Evolutionary conservation across 2,113 vertebrate species (phyloP), one percentile per base, ranked within the genome.

Genomic region (human): DNA sequence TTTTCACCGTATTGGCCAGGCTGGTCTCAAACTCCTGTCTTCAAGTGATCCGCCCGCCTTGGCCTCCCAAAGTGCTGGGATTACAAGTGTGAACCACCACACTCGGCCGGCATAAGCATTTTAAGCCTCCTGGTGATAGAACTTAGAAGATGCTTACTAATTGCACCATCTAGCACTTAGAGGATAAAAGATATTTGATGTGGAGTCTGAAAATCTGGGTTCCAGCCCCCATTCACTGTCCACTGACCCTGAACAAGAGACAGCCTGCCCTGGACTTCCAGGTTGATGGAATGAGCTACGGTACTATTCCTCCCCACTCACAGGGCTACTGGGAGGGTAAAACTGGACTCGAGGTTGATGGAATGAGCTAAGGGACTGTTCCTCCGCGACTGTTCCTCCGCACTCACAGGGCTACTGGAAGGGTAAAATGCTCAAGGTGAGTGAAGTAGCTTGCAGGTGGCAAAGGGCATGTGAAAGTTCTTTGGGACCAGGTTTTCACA

Each of bases 371-470:
- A 64, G 59, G 4, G 0, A 61, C 10, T 61, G 2, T 40, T 8
- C 40, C 35, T 35, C 27, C 7, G 0, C 10, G 0, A 61, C 10
- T 61, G 2, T 40, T 8, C 40, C 35, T 35, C 27, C 7, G 0
- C 10, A 17, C 81, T 45, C 14, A 0, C 50, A 0, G 50, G 59
- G 18, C 30, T 7, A 0, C 13, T 3, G 1, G 2, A 35, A 22
- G 76, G 45, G 6, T 5, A 6, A 22, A 40, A 8, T 32, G 5
- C 0, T 3, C 50, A 32, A 11, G 45, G 59, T 1, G 14, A 17
- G 73, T 0, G 12, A 2, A 3, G 35, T 3, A 1, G 50, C 40
- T 10, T 3, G 14, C 22, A 22, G 82, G n/a, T 0, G 35, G 4
- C 6, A 12, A 12, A 4, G 59, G 9, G 59, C 57, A 2, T 4